A percentile compares a stretch with the other conserved stretches of the same genome.
Evolutionary conservation across 30 jellyfish, hydroid and myxozoan species (phyloP).

Genomic region (Chrysaora quinquecirrha): DNA sequence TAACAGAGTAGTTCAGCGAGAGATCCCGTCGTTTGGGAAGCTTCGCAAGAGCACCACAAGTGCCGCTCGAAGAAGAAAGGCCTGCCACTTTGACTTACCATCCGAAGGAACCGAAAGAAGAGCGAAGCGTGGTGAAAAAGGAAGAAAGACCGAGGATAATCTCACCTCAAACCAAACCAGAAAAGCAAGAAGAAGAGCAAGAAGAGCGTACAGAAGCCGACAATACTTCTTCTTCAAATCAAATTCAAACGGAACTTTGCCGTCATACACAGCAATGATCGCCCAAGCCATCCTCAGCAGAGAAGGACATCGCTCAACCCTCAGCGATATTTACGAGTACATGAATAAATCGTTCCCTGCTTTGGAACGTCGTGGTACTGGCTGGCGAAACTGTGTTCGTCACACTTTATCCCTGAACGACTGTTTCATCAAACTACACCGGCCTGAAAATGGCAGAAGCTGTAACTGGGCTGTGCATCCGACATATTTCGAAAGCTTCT

Average conservation of each 20-base stretch:
- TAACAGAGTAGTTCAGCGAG: slow-evolving; percentile 66
- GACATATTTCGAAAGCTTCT: slow-evolving; percentile 87
- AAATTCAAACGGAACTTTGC: slow-evolving; percentile 49
- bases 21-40: slow-evolving; percentile 69
- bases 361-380: slow-evolving; percentile 88
- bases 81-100: slow-evolving; percentile 17
- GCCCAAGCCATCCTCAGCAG: slow-evolving; percentile 96
- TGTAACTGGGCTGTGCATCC: slow-evolving; percentile 99
- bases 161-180: slow-evolving; percentile 3
- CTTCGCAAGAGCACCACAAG: slow-evolving; percentile 46
- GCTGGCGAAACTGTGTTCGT: slow-evolving; percentile 99
- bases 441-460: slow-evolving; percentile 98
- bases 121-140: slow-evolving; percentile 3
- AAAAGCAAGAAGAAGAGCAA: slow-evolving; percentile 14
- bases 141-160: slow-evolving; percentile 41
- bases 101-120: slow-evolving; percentile 43
- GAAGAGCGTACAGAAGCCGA: slow-evolving; percentile 13
- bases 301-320: slow-evolving; percentile 80
- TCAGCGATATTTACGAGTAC: slow-evolving; percentile 89
- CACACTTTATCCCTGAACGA: slow-evolving; percentile 95
- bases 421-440: slow-evolving; percentile 90
- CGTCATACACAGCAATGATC: slow-evolving; percentile 90
- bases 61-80: slow-evolving; percentile 35
- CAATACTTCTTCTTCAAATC: slow-evolving; percentile 27
- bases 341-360: slow-evolving; percentile 89